phyloP scores from a whole-genome alignment of 2,113 vertebrate species.

The Hepsetus odoe region DNA sequence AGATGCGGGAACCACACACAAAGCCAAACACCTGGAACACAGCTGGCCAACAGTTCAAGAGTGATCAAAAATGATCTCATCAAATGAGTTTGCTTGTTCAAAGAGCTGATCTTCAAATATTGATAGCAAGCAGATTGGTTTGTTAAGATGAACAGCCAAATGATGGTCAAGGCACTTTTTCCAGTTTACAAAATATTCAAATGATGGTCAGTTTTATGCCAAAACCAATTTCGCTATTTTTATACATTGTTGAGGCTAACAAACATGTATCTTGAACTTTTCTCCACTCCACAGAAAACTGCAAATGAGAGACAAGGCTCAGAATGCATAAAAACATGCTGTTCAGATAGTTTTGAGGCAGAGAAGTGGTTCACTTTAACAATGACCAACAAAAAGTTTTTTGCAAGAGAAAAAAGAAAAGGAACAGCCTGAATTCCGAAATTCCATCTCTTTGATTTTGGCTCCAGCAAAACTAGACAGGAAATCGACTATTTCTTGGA shows the following conservation, averaged over 20 bases:
- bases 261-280: slow-evolving; percentile 62
- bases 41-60: slow-evolving; percentile 61
- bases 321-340: slow-evolving; percentile 40
- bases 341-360: slow-evolving; percentile 45
- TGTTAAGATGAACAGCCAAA: neutral
- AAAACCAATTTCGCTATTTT: neutral
- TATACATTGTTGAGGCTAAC: slow-evolving; percentile 19
- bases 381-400: slow-evolving; percentile 60
- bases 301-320: slow-evolving; percentile 63
- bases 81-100: neutral
- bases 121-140: neutral
- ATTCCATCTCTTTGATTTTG: slow-evolving; percentile 81
- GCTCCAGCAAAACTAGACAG: slow-evolving; percentile 75
- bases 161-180: too few relatives aligned
- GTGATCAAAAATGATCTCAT: slow-evolving; percentile 14
- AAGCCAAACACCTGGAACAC: slow-evolving; percentile 71
- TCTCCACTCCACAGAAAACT: slow-evolving; percentile 61
- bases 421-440: slow-evolving; percentile 77
- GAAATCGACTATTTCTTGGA: slow-evolving; percentile 79
- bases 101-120: neutral
- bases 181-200: too few relatives aligned
- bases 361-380: slow-evolving; percentile 45
- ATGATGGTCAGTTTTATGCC: neutral
- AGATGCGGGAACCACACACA: slow-evolving; percentile 68
- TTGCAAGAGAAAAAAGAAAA: slow-evolving; percentile 58